Percentiles rank a stretch among this genome's conserved stretches.
Conservation (phyloP, 2,888 invertebrate genomes). For the Drosophila pseudotakahashii region DNA sequence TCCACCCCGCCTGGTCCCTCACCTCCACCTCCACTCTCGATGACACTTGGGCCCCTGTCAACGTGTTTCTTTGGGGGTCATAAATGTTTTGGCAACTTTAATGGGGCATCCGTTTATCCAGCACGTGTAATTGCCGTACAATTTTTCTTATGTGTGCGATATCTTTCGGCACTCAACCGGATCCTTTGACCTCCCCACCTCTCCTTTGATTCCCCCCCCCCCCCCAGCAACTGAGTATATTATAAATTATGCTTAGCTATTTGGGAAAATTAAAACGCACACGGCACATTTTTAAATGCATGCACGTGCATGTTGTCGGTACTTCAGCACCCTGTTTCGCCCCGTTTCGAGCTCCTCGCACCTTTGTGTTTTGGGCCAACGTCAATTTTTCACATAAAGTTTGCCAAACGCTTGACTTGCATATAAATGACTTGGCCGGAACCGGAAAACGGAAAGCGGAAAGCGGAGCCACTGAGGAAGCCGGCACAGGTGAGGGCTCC, state of each 20-base stretch:
- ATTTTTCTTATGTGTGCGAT: conserved; percentile 40
- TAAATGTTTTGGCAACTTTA: conserved; percentile 79
- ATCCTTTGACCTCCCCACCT: conserved; percentile 3
- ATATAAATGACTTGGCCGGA: conserved; percentile 76
- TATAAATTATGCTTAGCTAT: conserved; percentile 76
- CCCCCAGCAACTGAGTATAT: conserved; percentile 38
- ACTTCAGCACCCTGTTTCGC: conserved; percentile 26
- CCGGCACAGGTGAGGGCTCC: conserved; percentile 34
- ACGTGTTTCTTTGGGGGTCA: conserved; percentile 73
- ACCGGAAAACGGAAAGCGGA: conserved; percentile 32
- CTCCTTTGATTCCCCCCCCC: conserved; percentile 1
- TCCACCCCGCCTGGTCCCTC: conserved; percentile 3
- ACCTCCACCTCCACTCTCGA: background rate
- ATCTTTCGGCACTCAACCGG: conserved; percentile 19
- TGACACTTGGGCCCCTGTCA: conserved; percentile 38
- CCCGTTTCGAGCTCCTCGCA: conserved; percentile 13
- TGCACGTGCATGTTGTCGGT: conserved; percentile 72
- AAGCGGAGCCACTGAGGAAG: conserved; percentile 35
- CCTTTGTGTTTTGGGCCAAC: conserved; percentile 46
- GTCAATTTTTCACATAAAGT: conserved; percentile 80
- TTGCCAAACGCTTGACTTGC: conserved; percentile 78
- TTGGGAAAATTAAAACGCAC: conserved; percentile 74
- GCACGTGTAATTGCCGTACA: conserved; percentile 72
- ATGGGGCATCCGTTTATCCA: conserved; percentile 62
- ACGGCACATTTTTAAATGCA: conserved; percentile 76